These are phyloP conservation scores for Phymorhynchus buccinoides DNA, from an alignment of 1,140 invertebrate genomes.

Conservation along the genomic window DNA sequence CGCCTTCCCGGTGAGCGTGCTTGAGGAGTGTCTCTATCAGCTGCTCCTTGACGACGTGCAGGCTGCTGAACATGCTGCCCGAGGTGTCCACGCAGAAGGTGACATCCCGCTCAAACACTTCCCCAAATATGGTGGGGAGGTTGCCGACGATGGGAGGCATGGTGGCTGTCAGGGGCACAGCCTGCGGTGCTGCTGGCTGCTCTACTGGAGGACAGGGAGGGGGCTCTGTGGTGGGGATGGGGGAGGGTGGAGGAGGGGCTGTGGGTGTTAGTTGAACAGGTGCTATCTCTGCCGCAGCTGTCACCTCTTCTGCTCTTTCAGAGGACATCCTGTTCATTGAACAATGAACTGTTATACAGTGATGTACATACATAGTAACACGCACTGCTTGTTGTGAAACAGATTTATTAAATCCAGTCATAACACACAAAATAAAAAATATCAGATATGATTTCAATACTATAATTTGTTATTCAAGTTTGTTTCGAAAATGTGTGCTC, in stretches of 20 bases:
- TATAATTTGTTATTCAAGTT: too few species aligned
- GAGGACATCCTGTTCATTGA: constrained; percentile 15
- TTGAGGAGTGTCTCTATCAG: constrained; percentile 67
- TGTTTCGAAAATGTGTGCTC: too few species aligned
- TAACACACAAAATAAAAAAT: too few species aligned
- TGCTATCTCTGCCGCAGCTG: neutral
- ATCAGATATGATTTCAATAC: too few species aligned
- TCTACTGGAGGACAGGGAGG: neutral
- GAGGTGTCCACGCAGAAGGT: constrained; percentile 73
- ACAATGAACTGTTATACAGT: too few species aligned
- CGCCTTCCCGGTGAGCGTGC: constrained; percentile 57
- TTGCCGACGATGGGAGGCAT: neutral
- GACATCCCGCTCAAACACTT: constrained; percentile 68
- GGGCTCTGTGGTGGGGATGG: neutral
- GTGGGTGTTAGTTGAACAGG: neutral
- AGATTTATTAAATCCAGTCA: too few species aligned
- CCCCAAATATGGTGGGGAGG: constrained; percentile 66
- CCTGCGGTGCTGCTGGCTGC: neutral
- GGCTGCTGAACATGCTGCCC: constrained; percentile 70
- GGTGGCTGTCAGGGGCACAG: neutral
- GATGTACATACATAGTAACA: neutral
- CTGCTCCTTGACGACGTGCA: constrained; percentile 72
- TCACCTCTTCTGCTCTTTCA: neutral
- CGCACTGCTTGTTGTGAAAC: too few species aligned
- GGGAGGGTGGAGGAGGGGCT: constrained; percentile 17